These are phyloP conservation scores for Falco concolor DNA, from an alignment of 2,797 vertebrate species.

Conservation along the genomic window DNA sequence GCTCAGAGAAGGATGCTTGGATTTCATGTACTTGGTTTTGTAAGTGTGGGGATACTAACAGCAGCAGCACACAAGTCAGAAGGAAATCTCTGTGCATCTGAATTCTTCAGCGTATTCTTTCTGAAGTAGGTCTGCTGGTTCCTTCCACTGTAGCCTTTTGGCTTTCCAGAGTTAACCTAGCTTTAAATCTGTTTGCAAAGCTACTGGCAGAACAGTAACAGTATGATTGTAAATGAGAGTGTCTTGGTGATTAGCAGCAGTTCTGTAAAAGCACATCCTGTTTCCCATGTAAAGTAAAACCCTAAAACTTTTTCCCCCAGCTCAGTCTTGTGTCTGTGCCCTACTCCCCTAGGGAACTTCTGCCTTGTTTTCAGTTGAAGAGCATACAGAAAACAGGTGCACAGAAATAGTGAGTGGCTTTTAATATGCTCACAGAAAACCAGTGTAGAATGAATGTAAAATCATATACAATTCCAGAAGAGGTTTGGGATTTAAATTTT, in stretches of 20 bases:
- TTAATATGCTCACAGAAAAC: background rate
- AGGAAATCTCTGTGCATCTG: background rate
- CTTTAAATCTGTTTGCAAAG: background rate
- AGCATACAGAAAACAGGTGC: background rate
- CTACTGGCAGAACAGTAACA: background rate
- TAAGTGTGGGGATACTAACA: background rate
- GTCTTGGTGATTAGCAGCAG: background rate
- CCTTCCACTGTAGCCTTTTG: background rate
- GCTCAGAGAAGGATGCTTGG: background rate
- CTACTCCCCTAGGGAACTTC: background rate
- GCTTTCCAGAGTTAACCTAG: background rate
- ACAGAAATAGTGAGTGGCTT: background rate
- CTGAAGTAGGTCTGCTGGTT: background rate
- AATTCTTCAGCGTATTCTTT: background rate
- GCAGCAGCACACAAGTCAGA: background rate
- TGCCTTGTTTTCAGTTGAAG: background rate
- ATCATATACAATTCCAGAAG: background rate
- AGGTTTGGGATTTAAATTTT: rapidly evolving
- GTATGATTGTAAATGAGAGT: background rate
- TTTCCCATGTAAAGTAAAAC: background rate
- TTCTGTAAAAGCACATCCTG: background rate
- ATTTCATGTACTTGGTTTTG: background rate
- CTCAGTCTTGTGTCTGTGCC: background rate
- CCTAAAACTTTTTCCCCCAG: background rate
- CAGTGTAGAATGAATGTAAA: background rate